These are phyloP conservation scores for Crotalus horridus DNA, from an alignment of 2,113 vertebrate species.

Conservation along the genomic window DNA sequence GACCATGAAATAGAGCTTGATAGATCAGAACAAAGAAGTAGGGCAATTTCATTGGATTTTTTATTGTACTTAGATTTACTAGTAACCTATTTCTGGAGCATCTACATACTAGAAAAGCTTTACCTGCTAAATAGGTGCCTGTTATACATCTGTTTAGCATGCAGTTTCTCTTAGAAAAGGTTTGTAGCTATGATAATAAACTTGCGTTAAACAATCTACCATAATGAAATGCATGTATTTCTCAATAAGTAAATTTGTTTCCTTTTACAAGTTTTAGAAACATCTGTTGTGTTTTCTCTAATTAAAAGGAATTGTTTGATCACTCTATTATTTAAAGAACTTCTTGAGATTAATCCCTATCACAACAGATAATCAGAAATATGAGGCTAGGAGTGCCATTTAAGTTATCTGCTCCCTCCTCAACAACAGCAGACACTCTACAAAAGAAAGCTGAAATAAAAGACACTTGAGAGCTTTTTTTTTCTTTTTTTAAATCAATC, in stretches of 20 bases:
- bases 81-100: neutral
- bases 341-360: neutral
- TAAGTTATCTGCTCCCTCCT: neutral
- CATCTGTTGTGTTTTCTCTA: constrained; percentile 3
- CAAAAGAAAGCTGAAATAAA: neutral
- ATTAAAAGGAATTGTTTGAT: neutral
- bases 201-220: constrained; percentile 2
- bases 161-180: neutral
- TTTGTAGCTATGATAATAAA: neutral
- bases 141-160: neutral
- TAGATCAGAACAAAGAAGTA: neutral
- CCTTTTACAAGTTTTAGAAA: neutral
- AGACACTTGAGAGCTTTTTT: neutral
- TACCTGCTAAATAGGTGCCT: neutral
- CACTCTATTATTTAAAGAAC: constrained; percentile 13
- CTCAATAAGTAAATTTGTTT: neutral
- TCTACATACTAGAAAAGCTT: neutral
- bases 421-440: neutral
- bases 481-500: neutral
- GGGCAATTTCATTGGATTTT: neutral
- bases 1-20: neutral
- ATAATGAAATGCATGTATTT: neutral
- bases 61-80: neutral
- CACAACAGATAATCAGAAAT: neutral
- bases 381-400: neutral